Percentiles rank a stretch among this genome's conserved stretches.
Conservation (phyloP, 2,113 vertebrate species). For the Mesembrinibis cayennensis region DNA sequence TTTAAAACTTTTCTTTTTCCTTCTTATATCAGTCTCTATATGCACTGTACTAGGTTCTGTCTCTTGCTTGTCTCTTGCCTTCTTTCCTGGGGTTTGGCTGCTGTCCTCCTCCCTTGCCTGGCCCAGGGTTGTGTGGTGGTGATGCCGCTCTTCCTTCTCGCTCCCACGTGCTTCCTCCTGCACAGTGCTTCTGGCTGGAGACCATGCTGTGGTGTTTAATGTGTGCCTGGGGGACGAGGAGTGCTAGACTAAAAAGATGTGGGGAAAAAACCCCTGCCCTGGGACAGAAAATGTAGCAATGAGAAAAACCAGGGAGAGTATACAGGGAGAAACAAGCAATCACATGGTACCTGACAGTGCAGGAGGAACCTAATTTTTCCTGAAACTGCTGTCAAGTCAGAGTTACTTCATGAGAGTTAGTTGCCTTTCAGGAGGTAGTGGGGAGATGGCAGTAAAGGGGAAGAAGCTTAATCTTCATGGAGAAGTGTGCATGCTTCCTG, state of each 20-base stretch:
- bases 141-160: background rate
- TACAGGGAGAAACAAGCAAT: background rate
- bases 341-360: background rate
- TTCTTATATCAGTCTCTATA: background rate
- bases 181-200: background rate
- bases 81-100: background rate
- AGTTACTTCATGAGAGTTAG: background rate
- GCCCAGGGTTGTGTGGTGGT: background rate
- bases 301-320: background rate
- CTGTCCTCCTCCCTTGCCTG: background rate
- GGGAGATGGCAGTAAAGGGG: background rate
- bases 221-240: background rate
- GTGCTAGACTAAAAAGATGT: background rate
- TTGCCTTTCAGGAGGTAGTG: background rate
- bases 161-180: background rate
- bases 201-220: background rate
- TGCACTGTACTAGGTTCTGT: background rate
- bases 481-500: background rate
- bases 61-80: background rate
- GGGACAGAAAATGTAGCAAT: background rate
- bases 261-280: background rate
- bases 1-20: background rate
- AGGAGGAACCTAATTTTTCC: background rate
- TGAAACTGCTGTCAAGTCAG: background rate
- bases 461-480: background rate